Evolutionary conservation across 2,113 vertebrate genomes (phyloP).

Genomic region (Equus przewalskii): DNA sequence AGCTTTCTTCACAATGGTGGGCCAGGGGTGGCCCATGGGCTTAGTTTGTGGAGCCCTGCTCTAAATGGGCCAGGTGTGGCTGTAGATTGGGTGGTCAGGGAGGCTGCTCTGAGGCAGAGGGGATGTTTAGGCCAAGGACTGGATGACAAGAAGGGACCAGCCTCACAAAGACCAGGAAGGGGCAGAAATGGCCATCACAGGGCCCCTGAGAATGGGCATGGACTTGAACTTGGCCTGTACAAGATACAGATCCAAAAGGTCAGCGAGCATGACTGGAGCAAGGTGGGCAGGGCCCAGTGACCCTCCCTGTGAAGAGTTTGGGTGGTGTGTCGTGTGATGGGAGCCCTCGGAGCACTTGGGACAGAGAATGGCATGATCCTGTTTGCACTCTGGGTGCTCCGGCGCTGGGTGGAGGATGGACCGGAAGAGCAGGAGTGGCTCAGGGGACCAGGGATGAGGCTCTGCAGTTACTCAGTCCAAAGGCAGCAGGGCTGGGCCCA

Average conservation of each 20-base stretch:
- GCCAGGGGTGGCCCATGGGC: not conserved
- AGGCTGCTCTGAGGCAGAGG: not conserved
- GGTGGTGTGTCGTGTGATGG: not conserved
- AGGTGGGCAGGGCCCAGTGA: not conserved
- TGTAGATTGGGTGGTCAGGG: not conserved
- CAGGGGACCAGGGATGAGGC: not conserved
- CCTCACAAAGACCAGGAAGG: not conserved
- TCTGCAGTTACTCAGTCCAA: not conserved
- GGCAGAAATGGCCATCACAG: not conserved
- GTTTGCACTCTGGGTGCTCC: not conserved
- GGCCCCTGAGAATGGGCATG: not conserved
- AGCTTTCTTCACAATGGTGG: not conserved
- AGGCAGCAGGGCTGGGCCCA: not conserved
- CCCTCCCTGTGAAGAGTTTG: not conserved
- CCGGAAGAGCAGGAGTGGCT: not conserved
- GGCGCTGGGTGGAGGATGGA: not conserved
- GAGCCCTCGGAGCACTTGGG: not conserved
- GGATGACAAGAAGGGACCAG: not conserved
- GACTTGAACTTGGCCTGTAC: not conserved
- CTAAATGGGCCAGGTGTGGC: not conserved
- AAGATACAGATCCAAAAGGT: not conserved
- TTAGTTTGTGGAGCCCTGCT: not conserved
- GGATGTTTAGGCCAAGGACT: not conserved
- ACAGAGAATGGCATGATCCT: not conserved
- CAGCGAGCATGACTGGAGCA: fast-evolving